These are phyloP conservation scores for Acipenser ruthenus DNA, from an alignment of 2,797 vertebrate genomes.

Conservation along the genomic window DNA sequence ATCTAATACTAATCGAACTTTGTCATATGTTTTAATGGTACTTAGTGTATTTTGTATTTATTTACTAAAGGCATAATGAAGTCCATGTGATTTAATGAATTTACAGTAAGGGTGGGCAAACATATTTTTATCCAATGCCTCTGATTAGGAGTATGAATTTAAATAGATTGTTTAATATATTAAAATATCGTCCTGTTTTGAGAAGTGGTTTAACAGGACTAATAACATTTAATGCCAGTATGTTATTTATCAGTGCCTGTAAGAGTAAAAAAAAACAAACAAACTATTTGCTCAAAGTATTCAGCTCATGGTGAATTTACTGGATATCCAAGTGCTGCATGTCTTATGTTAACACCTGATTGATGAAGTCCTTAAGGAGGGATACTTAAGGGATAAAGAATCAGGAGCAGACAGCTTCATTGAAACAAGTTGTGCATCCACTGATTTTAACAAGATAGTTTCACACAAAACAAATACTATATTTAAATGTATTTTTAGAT, in stretches of 20 bases:
- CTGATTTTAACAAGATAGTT: background rate
- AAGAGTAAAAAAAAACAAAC: no score
- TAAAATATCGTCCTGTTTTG: no score
- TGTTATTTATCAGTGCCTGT: no score
- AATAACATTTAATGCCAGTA: no score
- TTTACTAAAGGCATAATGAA: no score
- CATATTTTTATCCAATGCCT: slow-evolving; percentile 28
- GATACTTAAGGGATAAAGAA: background rate
- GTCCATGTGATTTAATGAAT: background rate
- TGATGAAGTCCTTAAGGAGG: background rate
- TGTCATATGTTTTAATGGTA: no score
- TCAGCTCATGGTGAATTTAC: no score
- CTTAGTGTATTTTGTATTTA: no score
- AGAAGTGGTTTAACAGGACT: no score
- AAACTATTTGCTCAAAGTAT: no score
- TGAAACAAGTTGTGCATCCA: background rate
- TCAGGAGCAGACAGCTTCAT: background rate
- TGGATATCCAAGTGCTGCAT: background rate
- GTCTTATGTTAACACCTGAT: background rate
- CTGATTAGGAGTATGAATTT: background rate
- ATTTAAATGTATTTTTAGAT: slow-evolving; percentile 12
- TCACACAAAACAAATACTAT: background rate
- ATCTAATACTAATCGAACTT: no score
- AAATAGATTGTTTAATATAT: background rate
- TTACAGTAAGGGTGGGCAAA: slow-evolving; percentile 42